phyloP scores from a whole-genome alignment of 53 echinoderm and acorn worm species.

The Mesocentrotus franciscanus region DNA sequence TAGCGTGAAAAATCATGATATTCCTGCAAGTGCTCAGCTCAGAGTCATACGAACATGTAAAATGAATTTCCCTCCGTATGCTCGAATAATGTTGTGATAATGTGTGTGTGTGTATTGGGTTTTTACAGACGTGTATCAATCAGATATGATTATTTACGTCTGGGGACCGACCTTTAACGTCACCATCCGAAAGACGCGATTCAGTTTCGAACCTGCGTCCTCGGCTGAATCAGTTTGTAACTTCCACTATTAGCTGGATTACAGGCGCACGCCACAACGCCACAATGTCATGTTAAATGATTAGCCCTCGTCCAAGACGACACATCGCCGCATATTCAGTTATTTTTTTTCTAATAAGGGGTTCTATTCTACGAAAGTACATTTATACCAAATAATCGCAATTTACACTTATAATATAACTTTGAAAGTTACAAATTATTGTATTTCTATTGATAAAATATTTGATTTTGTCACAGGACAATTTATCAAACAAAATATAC shows the following conservation, averaged over 20 bases:
- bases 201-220: no score
- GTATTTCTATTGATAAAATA: neutral
- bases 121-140: no score
- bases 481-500: neutral
- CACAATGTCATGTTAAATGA: neutral
- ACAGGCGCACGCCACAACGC: no score
- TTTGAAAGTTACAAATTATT: no score
- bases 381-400: neutral
- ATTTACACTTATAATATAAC: no score
- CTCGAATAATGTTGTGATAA: neutral
- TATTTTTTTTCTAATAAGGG: neutral
- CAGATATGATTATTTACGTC: no score
- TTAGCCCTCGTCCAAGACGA: neutral
- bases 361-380: neutral
- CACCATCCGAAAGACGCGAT: no score
- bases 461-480: neutral
- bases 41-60: neutral
- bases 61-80: neutral
- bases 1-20: neutral
- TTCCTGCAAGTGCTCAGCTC: neutral
- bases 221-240: no score
- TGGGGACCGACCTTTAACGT: no score
- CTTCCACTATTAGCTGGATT: no score
- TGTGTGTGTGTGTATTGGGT: no score
- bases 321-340: neutral